Evolutionary conservation across 2,113 vertebrate genomes (phyloP).

Genomic region (Sorex araneus): DNA sequence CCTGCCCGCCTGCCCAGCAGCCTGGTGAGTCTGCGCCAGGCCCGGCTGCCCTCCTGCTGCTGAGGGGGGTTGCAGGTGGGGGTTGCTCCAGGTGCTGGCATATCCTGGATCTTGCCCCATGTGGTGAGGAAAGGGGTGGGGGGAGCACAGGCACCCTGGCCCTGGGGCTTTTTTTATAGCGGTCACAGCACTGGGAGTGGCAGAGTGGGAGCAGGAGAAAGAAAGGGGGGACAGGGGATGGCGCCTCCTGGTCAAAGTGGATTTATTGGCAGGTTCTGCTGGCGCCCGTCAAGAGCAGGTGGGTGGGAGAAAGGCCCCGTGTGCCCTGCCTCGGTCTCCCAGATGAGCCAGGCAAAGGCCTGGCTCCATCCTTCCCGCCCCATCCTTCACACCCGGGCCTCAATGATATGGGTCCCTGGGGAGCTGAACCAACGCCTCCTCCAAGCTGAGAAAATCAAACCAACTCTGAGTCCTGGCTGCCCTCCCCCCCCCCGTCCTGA

Average conservation of each 20-base stretch:
- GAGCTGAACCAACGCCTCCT: no score
- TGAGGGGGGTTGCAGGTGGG: not conserved
- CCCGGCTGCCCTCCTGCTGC: not conserved
- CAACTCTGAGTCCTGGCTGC: not conserved
- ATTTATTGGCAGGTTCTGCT: not conserved
- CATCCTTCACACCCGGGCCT: no score
- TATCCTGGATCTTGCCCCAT: not conserved
- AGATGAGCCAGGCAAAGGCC: no score
- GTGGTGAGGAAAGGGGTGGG: no score
- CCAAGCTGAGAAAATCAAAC: not conserved
- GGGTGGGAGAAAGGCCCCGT: not conserved
- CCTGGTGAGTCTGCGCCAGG: conserved; percentile 12
- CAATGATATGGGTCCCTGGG: no score
- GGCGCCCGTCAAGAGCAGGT: no score
- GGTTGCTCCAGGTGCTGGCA: not conserved
- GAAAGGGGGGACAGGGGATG: no score
- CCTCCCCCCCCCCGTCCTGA: no score
- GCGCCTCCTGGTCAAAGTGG: no score
- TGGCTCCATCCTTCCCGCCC: no score
- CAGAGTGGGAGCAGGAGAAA: not conserved
- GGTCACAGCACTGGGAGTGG: not conserved
- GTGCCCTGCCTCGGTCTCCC: no score
- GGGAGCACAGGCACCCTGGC: not conserved
- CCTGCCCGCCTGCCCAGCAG: conserved; percentile 68
- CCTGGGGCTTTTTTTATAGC: not conserved